Evolutionary conservation across 2,888 invertebrate genomes (phyloP).

Genomic region (Trichacis sp.): DNA sequence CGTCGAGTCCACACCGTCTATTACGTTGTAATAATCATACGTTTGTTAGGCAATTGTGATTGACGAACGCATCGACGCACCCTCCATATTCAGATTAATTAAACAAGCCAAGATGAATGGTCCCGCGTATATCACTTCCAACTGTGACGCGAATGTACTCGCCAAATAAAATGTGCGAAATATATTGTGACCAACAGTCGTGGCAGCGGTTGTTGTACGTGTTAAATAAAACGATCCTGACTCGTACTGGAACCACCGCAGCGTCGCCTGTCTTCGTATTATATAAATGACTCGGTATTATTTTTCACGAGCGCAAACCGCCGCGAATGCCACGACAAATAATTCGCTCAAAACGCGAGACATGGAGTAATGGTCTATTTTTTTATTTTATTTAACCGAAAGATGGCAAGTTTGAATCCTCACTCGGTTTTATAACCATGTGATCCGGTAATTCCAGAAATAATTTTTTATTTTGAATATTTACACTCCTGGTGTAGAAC

Average conservation of each 20-base stretch:
- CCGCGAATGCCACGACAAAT: too few relatives aligned
- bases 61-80: constrained; percentile 35
- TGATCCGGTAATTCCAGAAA: too few relatives aligned
- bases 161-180: constrained; percentile 28
- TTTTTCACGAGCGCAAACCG: too few relatives aligned
- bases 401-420: too few relatives aligned
- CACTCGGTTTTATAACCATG: too few relatives aligned
- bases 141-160: constrained; percentile 27
- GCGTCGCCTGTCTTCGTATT: too few relatives aligned
- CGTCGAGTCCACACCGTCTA: constrained; percentile 18
- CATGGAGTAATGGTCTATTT: too few relatives aligned
- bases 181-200: constrained; percentile 23
- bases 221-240: constrained; percentile 27
- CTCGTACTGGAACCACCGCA: constrained; percentile 25
- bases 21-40: constrained; percentile 31
- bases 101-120: constrained; percentile 37
- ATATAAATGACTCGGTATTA: too few relatives aligned
- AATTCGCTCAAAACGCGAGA: too few relatives aligned
- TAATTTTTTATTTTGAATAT: too few relatives aligned
- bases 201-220: neutral
- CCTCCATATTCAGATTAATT: constrained; percentile 32
- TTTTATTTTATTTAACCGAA: too few relatives aligned
- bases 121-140: constrained; percentile 28
- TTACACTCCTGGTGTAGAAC: too few relatives aligned
- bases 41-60: constrained; percentile 30